Base-by-base conservation (phyloP, 2,888 invertebrate species). In the Callosobruchus maculatus region DNA sequence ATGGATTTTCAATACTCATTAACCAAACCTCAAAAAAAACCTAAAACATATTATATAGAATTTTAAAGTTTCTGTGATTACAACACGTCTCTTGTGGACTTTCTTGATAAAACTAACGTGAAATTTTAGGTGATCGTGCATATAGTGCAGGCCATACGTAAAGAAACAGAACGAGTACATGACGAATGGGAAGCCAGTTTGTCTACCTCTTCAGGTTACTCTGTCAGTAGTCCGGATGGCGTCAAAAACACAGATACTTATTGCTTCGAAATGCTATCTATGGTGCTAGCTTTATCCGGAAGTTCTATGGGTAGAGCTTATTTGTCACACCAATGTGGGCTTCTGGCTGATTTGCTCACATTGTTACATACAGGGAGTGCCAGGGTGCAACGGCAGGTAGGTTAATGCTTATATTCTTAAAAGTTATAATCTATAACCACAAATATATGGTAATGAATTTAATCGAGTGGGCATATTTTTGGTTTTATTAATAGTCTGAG, bases 221-320 rank as follows among this genome's bases (percentile, higher is more conserved):
- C 86, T 3, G 83, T 83, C 49, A 81, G 84, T 71, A 88, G 88
- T 76, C 77, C 78, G 68, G 89, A 89, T 78, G 82, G 86, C 22
- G 85, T 86, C 1, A 90, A 90, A 83, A 88, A 88, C 75, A 88
- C 90, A 0, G 98, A 98, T 86, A 96, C 96, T n/a, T 98, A 97
- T 86, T 98, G 98, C 88, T 98, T 98, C 85, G 98, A 98, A 89
- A 96, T 98, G 95, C 88, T 98, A 22, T 97, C 97, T 3, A 94
- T 98, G 94, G 97, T 96, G 71, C 86, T 97, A 81, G 98, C 98
- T 0, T 87, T 98, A 68, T 97, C 97, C 77, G 98, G 98, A 2
- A 97, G 97, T 80, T 91, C 93, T 0, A 96, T 97, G 0, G 98
- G 98, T 0, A 90, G 97, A 30, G 92, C 94, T 0, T 97, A 98